Conservation (phyloP, 1,140 invertebrate genomes). For the Drosophila jambulina region DNA sequence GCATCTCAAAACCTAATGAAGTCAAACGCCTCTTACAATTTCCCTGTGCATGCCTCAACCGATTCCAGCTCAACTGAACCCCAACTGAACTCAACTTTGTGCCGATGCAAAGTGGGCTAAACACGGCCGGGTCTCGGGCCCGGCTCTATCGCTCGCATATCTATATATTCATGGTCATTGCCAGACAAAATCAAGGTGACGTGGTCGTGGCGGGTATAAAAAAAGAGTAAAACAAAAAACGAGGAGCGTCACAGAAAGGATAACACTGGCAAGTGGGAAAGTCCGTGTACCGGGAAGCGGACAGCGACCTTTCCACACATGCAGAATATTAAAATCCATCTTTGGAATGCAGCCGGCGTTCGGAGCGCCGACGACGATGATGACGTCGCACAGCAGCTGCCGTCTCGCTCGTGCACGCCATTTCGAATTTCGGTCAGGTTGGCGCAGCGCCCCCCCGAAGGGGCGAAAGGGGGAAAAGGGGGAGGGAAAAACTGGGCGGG, state of each 20-base stretch:
- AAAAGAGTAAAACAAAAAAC: constrained; percentile 33
- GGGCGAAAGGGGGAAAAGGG: not conserved
- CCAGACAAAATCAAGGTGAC: constrained; percentile 78
- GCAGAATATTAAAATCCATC: constrained; percentile 84
- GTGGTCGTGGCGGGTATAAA: constrained; percentile 19
- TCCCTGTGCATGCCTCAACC: constrained; percentile 26
- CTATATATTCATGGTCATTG: constrained; percentile 79
- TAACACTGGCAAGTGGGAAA: constrained; percentile 38
- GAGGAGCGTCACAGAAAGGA: constrained; percentile 38
- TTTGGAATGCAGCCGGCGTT: constrained; percentile 79
- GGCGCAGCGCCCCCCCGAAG: constrained; percentile 31
- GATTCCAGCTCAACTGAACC: not conserved
- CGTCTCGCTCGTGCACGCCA: constrained; percentile 55
- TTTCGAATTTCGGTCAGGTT: constrained; percentile 81
- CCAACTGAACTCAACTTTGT: constrained; percentile 24
- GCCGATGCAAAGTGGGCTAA: constrained; percentile 77
- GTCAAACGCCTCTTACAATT: constrained; percentile 23
- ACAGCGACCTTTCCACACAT: constrained; percentile 82
- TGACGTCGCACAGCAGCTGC: constrained; percentile 59
- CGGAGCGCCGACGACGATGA: constrained; percentile 65
- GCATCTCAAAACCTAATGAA: not conserved
- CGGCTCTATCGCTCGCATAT: constrained; percentile 43
- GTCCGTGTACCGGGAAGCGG: constrained; percentile 55
- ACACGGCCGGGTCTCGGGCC: constrained; percentile 39
- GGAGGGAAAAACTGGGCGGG: constrained; percentile 17